Evolutionary conservation across 2,888 invertebrate species (phyloP).

Genomic region (Scaeva pyrastri): DNA sequence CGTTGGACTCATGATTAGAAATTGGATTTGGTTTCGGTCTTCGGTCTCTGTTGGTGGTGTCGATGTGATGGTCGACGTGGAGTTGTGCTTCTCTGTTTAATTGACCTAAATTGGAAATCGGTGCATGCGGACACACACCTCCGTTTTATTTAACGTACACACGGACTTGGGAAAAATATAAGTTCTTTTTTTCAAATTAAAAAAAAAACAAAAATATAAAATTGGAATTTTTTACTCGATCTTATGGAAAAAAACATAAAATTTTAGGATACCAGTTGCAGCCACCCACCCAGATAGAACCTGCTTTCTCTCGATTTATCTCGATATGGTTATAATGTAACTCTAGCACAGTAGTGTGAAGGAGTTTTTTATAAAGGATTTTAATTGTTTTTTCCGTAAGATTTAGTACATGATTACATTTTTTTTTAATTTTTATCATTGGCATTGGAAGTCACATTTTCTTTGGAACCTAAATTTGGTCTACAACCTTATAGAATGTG

Average conservation of each 20-base stretch:
- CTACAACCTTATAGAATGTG: too few relatives aligned
- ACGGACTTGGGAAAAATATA: constrained; percentile 3
- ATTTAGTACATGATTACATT: too few relatives aligned
- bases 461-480: too few relatives aligned
- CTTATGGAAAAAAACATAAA: constrained; percentile 56
- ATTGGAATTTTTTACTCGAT: constrained; percentile 38
- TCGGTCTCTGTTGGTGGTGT: too few relatives aligned
- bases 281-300: constrained; percentile 60
- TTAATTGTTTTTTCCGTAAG: too few relatives aligned
- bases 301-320: constrained; percentile 48
- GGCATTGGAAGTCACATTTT: too few relatives aligned
- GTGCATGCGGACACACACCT: constrained; percentile 18
- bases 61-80: too few relatives aligned
- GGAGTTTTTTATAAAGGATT: background rate
- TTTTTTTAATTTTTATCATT: too few relatives aligned
- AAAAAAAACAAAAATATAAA: background rate
- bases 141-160: background rate
- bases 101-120: constrained; percentile 73
- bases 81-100: constrained; percentile 67
- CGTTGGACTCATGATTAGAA: constrained; percentile 60
- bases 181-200: constrained; percentile 37
- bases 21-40: constrained; percentile 40
- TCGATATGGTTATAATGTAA: background rate
- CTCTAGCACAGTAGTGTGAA: constrained; percentile 25
- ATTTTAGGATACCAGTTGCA: constrained; percentile 45